Percentiles rank a stretch among this genome's conserved stretches.
phyloP scores from a whole-genome alignment of 2,888 invertebrate species.

The Pollenia labialis region DNA sequence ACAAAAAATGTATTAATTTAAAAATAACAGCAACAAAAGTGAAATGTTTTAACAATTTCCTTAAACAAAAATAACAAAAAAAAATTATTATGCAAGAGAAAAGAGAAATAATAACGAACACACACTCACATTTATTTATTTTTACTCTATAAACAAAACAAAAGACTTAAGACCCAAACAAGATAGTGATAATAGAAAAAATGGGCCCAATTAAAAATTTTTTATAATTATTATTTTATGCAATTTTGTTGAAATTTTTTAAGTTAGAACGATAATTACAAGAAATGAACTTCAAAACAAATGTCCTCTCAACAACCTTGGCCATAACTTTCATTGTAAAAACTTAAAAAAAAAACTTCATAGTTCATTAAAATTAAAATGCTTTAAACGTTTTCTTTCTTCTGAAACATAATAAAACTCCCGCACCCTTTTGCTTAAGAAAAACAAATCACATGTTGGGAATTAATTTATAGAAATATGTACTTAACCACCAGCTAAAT shows the following conservation, averaged over 20 bases:
- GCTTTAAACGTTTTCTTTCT: slow-evolving; percentile 22
- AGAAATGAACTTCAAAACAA: slow-evolving; percentile 32
- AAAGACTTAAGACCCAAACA: slow-evolving; percentile 71
- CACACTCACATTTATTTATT: background rate
- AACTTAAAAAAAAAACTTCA: background rate
- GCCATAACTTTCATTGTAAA: slow-evolving; percentile 68
- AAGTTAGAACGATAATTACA: background rate
- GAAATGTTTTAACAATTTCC: slow-evolving; percentile 73
- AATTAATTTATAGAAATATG: background rate
- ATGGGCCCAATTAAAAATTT: slow-evolving; percentile 5
- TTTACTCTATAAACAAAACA: slow-evolving; percentile 25
- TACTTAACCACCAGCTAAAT: background rate
- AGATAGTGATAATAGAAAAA: background rate
- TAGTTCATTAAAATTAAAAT: slow-evolving; percentile 35
- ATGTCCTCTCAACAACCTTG: slow-evolving; percentile 60
- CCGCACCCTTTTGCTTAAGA: slow-evolving; percentile 48
- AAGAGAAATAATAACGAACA: slow-evolving; percentile 28
- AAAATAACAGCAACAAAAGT: slow-evolving; percentile 62
- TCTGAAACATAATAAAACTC: slow-evolving; percentile 21
- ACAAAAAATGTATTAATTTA: slow-evolving; percentile 3
- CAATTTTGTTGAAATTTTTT: background rate
- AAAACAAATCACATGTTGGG: background rate
- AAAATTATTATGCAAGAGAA: slow-evolving; percentile 52
- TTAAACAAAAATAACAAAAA: slow-evolving; percentile 57
- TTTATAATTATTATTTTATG: background rate